phyloP scores from a whole-genome alignment of 64 coral and sea anemone genomes.

The Pachyseris speciosa region DNA sequence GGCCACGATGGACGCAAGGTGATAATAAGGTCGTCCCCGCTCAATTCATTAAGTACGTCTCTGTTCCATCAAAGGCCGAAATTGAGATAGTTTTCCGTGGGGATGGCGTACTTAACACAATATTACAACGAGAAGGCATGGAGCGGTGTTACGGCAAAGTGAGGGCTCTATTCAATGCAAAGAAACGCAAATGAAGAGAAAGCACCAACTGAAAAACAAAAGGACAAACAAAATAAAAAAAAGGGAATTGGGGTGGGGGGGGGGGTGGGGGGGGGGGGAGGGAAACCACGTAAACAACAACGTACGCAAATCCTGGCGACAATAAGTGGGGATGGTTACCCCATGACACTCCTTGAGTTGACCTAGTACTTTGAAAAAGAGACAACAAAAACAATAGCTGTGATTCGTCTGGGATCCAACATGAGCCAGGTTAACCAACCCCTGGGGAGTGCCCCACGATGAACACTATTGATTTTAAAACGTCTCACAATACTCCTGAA shows the following conservation, averaged over 20 bases:
- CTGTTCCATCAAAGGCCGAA: neutral
- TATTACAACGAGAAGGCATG: neutral
- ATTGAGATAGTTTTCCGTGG: neutral
- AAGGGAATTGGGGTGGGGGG: too few species aligned
- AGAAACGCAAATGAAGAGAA: neutral
- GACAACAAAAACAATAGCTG: too few species aligned
- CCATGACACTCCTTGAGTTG: too few species aligned
- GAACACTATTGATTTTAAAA: too few species aligned
- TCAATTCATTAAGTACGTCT: neutral
- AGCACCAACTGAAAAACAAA: neutral
- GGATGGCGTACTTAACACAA: neutral
- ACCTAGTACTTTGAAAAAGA: too few species aligned
- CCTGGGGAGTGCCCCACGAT: too few species aligned
- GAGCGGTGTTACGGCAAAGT: neutral
- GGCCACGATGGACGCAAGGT: neutral
- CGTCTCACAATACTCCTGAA: too few species aligned
- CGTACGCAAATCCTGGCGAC: neutral
- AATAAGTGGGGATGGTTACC: neutral
- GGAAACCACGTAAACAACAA: neutral
- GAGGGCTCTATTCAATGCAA: neutral
- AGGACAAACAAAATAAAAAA: too few species aligned
- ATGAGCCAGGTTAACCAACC: too few species aligned
- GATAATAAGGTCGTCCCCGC: neutral
- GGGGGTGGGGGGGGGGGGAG: neutral
- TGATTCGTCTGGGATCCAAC: too few species aligned